Conservation (phyloP, 2,797 vertebrate species). For the Otus scops region DNA sequence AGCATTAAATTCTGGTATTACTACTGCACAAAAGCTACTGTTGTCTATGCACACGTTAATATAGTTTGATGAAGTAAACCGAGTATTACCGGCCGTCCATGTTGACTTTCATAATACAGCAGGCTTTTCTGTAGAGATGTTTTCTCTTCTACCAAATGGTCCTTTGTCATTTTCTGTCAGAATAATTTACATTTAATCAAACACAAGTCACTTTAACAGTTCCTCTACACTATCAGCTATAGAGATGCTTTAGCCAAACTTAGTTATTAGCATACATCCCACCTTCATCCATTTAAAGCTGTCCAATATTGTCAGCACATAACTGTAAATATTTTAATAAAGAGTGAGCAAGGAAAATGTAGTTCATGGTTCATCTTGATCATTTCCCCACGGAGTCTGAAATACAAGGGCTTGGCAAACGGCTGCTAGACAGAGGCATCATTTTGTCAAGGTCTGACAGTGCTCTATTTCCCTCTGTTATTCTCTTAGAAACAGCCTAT, state of each 20-base stretch:
- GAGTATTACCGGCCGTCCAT: slow-evolving; percentile 88
- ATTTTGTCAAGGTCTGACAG: background rate
- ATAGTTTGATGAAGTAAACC: background rate
- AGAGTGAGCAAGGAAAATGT: background rate
- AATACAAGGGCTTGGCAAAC: background rate
- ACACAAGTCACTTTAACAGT: background rate
- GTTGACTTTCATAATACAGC: slow-evolving; percentile 93
- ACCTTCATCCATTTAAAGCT: background rate
- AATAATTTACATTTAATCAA: slow-evolving; percentile 2
- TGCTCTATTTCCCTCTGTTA: background rate
- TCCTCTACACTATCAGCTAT: background rate
- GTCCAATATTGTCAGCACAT: background rate
- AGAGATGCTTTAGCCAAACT: background rate
- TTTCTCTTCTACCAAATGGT: slow-evolving; percentile 94
- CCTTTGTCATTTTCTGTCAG: slow-evolving; percentile 94
- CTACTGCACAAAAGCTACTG: background rate
- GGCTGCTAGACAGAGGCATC: background rate
- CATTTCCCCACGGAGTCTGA: background rate
- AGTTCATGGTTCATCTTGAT: background rate
- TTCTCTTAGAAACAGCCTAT: background rate
- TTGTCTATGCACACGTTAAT: background rate
- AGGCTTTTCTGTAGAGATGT: slow-evolving; percentile 94
- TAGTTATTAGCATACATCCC: background rate
- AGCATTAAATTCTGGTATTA: background rate
- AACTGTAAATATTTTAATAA: background rate